Base-by-base conservation (phyloP, 2,797 vertebrate species). In the Helostoma temminkii region DNA sequence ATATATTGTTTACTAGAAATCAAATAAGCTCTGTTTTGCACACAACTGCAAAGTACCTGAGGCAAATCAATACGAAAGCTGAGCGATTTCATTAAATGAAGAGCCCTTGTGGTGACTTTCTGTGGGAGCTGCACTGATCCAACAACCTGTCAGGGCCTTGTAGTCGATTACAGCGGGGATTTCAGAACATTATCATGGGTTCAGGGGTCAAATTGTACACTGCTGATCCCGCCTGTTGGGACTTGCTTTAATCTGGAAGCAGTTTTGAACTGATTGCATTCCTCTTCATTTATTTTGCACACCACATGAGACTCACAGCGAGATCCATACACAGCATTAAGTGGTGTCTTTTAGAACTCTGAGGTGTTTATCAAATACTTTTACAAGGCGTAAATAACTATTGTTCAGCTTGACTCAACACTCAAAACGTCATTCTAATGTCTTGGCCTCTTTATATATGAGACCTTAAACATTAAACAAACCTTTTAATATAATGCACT, bases 11-110 rank as follows among this genome's bases (percentile, higher is more conserved):
- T 71, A 42, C 76, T 80, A 52, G 56, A 75, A 84, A 86, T 88
- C 65, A 88, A 88, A 87, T 74, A 76, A 75, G 41, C 50, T 50
- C 78, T 83, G 80, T 89, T 91, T 91, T 80, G 81, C 74, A 76
- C 85, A 74, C 81, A 81, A 86, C 78, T 84, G 86, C 85, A 89
- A 86, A 89, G 76, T 79, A 88, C 86, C 86, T 83, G 79, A 78
- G 58, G 85, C 70, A 74, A 90, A 93, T 94, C 89, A 88, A 91
- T 91, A 92, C 77, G 86, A 89, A 87, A 84, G 71, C 83, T 86
- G 75, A 67, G 80, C 76, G 83, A 89, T 92, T 91, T 93, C 89
- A 93, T 93, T 91, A 92, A 79, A 80, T 84, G 84, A 91, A 87
- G 84, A 89, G 90, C 80, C 86, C 82, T 84, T 43, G 72, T 76